Percentiles rank a stretch among this genome's conserved stretches.
These are phyloP conservation scores for Xiphophorus birchmanni DNA, from an alignment of 2,797 vertebrate genomes.

Conservation along the genomic window DNA sequence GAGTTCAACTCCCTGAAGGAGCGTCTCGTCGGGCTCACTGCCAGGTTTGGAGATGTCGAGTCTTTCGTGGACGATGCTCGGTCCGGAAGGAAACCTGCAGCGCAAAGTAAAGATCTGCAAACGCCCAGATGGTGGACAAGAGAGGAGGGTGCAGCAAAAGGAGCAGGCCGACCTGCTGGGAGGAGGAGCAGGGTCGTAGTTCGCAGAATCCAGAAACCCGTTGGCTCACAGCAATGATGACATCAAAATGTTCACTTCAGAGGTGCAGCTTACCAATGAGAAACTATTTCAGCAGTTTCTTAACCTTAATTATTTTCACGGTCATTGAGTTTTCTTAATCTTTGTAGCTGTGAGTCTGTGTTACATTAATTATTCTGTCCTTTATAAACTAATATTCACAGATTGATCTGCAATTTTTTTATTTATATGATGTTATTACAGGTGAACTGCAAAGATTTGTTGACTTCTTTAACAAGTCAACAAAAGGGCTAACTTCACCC, in stretches of 20 bases:
- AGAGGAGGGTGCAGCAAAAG: not conserved
- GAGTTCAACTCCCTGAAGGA: constrained; percentile 87
- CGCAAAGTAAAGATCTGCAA: constrained; percentile 18
- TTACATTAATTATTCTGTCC: not conserved
- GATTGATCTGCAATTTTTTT: not conserved
- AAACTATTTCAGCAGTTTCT: not conserved
- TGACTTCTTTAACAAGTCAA: not conserved
- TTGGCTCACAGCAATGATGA: constrained; percentile 33
- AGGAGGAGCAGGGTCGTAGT: constrained; percentile 69
- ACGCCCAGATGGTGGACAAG: constrained; percentile 9
- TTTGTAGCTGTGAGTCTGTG: not conserved
- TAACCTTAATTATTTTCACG: constrained; percentile 2
- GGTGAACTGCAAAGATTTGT: not conserved
- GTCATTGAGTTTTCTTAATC: not conserved
- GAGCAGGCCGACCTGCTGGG: constrained; percentile 29
- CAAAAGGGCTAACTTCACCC: not conserved
- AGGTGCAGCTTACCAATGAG: not conserved
- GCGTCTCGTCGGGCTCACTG: constrained; percentile 79
- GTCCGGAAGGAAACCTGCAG: constrained; percentile 50
- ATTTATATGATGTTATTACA: not conserved
- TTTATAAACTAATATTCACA: not conserved
- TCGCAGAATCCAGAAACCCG: constrained; percentile 66
- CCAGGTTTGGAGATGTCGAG: constrained; percentile 81
- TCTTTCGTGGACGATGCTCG: constrained; percentile 79
- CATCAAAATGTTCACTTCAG: not conserved